A percentile compares a stretch with the other conserved stretches of the same genome.
Evolutionary conservation across 2,888 invertebrate species (phyloP).

Genomic region (Drosophila nr. fundita): DNA sequence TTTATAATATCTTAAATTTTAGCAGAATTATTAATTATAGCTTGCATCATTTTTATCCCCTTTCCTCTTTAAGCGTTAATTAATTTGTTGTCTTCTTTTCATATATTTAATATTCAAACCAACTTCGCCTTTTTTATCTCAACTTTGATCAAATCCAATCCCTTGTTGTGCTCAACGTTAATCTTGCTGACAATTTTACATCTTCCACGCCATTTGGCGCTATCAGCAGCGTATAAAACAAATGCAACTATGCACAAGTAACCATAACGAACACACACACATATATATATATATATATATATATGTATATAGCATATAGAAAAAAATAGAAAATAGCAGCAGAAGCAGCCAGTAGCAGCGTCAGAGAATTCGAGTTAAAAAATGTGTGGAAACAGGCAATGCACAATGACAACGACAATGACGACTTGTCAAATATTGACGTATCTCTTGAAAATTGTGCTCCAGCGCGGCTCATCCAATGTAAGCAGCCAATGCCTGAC

Average conservation of each 20-base stretch:
- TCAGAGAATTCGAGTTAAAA: conserved; percentile 21
- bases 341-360: conserved; percentile 6
- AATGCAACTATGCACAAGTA: conserved; percentile 68
- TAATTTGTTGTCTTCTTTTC: background rate
- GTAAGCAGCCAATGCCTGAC: conserved; percentile 75
- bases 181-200: conserved; percentile 32
- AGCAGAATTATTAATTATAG: background rate
- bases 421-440: conserved; percentile 82
- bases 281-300: conserved; percentile 1
- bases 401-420: conserved; percentile 72
- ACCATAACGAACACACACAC: conserved; percentile 34
- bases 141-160: conserved; percentile 7
- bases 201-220: conserved; percentile 59
- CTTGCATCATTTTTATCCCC: background rate
- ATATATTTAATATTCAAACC: background rate
- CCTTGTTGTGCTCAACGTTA: conserved; percentile 36
- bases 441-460: conserved; percentile 82
- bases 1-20: background rate
- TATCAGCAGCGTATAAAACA: conserved; percentile 51
- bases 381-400: conserved; percentile 48
- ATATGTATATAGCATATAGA: background rate
- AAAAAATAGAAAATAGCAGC: conserved; percentile 8
- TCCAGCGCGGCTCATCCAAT: conserved; percentile 79
- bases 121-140: background rate
- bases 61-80: background rate